Conservation (phyloP, 2,888 invertebrate genomes). For the Apodemia duryi region DNA sequence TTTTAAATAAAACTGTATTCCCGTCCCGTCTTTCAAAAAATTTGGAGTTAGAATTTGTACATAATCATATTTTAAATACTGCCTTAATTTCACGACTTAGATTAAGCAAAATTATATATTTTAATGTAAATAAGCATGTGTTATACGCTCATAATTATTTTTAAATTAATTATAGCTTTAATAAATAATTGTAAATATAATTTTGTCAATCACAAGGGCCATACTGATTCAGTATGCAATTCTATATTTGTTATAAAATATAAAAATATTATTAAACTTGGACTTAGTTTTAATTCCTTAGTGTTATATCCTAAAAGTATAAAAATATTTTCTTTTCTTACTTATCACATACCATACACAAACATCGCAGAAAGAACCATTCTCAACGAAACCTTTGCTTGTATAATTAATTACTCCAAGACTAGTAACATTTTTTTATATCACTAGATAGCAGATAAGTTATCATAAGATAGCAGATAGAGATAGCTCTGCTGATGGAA, state of each 20-base stretch:
- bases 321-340: too few species aligned
- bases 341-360: too few species aligned
- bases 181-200: slow-evolving; percentile 61
- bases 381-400: too few species aligned
- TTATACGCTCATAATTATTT: slow-evolving; percentile 45
- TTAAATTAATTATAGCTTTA: slow-evolving; percentile 63
- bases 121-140: slow-evolving; percentile 42
- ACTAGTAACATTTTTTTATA: too few species aligned
- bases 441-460: too few species aligned
- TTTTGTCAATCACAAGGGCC: slow-evolving; percentile 52
- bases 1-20: slow-evolving; percentile 24
- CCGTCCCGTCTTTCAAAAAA: slow-evolving; percentile 33
- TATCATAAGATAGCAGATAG: too few species aligned
- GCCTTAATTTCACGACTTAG: slow-evolving; percentile 64
- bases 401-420: too few species aligned
- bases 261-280: slow-evolving; percentile 47
- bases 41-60: slow-evolving; percentile 25
- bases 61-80: slow-evolving; percentile 42
- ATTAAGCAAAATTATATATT: slow-evolving; percentile 41
- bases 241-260: slow-evolving; percentile 79
- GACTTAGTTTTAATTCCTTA: slow-evolving; percentile 25
- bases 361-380: too few species aligned
- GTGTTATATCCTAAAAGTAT: too few species aligned
- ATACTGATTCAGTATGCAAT: slow-evolving; percentile 59
- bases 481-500: too few species aligned